Evolutionary conservation across 2,888 invertebrate species (phyloP).

Genomic region (Phytoseiulus persimilis): DNA sequence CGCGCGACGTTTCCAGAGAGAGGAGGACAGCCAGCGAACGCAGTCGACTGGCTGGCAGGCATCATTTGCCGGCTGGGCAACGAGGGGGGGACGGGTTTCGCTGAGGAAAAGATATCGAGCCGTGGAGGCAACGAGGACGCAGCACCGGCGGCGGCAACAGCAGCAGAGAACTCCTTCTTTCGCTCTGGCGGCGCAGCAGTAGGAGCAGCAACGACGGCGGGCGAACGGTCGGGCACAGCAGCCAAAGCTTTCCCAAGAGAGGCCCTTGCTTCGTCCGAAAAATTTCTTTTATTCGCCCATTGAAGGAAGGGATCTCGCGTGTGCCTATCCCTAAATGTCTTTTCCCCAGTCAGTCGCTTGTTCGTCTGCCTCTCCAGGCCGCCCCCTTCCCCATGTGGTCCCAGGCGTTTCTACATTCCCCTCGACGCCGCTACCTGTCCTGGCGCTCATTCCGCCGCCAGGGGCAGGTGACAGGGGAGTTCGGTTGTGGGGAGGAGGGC

Average conservation of each 20-base stretch:
- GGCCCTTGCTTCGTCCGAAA: neutral
- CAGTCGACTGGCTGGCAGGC: neutral
- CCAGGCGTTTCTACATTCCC: neutral
- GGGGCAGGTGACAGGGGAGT: no score
- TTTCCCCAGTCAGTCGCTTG: neutral
- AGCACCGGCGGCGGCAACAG: neutral
- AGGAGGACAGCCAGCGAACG: neutral
- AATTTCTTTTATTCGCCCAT: neutral
- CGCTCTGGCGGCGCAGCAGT: neutral
- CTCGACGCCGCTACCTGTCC: neutral
- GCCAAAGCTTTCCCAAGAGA: slow-evolving; percentile 5
- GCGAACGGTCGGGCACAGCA: neutral
- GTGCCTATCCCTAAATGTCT: neutral
- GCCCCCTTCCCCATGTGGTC: neutral
- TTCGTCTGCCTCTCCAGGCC: neutral
- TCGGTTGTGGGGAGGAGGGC: no score
- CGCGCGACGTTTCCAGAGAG: neutral
- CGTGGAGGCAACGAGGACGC: slow-evolving; percentile 5
- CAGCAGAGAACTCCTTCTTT: neutral
- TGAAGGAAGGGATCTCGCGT: neutral
- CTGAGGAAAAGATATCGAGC: neutral
- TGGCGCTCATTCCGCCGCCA: neutral
- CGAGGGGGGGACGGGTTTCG: neutral
- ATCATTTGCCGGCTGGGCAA: neutral
- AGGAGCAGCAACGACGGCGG: neutral